These are phyloP conservation scores for Rhineura floridana DNA, from an alignment of 2,113 vertebrate species.

Conservation along the genomic window DNA sequence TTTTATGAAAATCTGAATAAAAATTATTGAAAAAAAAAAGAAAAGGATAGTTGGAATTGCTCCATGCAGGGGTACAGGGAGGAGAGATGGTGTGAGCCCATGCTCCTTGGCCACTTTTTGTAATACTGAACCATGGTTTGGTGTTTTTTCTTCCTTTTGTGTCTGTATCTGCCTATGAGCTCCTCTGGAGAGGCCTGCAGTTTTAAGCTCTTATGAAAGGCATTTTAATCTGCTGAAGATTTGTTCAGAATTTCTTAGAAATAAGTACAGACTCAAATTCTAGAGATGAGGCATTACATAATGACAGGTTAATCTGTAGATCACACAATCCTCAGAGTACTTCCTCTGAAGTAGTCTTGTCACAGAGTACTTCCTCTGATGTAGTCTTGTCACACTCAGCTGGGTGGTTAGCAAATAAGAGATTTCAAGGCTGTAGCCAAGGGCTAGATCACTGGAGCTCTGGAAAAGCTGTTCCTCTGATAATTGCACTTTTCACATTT, in stretches of 20 bases:
- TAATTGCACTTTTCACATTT: slow-evolving; percentile 1
- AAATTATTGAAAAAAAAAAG: too few species aligned
- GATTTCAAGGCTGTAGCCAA: background rate
- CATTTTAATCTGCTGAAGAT: background rate
- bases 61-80: background rate
- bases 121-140: background rate
- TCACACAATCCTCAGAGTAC: background rate
- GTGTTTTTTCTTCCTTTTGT: background rate
- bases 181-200: background rate
- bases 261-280: background rate
- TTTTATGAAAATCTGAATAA: too few species aligned
- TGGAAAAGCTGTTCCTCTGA: background rate
- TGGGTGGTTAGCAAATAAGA: background rate
- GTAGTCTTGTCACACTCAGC: background rate
- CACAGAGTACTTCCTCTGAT: background rate
- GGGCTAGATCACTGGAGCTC: slow-evolving; percentile 10
- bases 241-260: background rate
- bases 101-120: background rate
- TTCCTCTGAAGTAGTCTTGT: background rate
- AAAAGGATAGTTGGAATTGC: background rate
- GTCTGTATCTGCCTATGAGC: background rate
- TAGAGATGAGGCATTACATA: background rate
- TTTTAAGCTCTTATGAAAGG: background rate
- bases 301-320: background rate
- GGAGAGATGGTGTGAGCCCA: background rate